Evolutionary conservation across 2,888 invertebrate genomes (phyloP).

Genomic region (Drosophila helvetica): DNA sequence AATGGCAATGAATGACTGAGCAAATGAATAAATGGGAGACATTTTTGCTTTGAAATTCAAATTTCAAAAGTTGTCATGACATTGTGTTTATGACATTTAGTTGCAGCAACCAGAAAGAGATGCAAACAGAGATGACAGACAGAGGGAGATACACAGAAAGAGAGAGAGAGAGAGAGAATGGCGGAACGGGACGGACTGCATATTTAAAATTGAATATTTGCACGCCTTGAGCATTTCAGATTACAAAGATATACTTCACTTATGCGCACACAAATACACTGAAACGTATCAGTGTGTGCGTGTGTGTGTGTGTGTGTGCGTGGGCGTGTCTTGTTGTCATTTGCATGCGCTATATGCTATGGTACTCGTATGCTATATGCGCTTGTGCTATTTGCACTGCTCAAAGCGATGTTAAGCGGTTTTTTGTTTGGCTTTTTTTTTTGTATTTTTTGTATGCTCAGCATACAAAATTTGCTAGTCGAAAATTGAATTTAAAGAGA

Average conservation of each 20-base stretch:
- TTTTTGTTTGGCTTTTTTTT: slow-evolving; percentile 48
- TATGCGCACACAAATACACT: slow-evolving; percentile 53
- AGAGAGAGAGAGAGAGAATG: slow-evolving; percentile 9
- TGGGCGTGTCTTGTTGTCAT: slow-evolving; percentile 65
- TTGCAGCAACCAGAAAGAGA: slow-evolving; percentile 36
- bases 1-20: slow-evolving; percentile 80
- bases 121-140: slow-evolving; percentile 22
- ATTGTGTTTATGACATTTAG: slow-evolving; percentile 78
- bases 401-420: slow-evolving; percentile 77
- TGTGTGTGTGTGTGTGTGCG: slow-evolving; percentile 24
- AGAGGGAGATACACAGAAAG: not conserved
- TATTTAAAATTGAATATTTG: slow-evolving; percentile 78
- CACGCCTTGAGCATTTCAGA: slow-evolving; percentile 77
- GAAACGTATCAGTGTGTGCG: not conserved
- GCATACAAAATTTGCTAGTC: slow-evolving; percentile 26
- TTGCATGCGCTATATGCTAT: slow-evolving; percentile 72
- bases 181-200: slow-evolving; percentile 45
- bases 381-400: slow-evolving; percentile 71
- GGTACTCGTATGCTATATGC: slow-evolving; percentile 55
- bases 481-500: slow-evolving; percentile 45
- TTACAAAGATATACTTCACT: slow-evolving; percentile 75
- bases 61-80: slow-evolving; percentile 81
- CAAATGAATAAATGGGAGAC: slow-evolving; percentile 78
- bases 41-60: slow-evolving; percentile 81
- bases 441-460: slow-evolving; percentile 39